A percentile compares a stretch with the other conserved stretches of the same genome.
Evolutionary conservation across 2,888 invertebrate genomes (phyloP).

Genomic region (Thera obeliscata): DNA sequence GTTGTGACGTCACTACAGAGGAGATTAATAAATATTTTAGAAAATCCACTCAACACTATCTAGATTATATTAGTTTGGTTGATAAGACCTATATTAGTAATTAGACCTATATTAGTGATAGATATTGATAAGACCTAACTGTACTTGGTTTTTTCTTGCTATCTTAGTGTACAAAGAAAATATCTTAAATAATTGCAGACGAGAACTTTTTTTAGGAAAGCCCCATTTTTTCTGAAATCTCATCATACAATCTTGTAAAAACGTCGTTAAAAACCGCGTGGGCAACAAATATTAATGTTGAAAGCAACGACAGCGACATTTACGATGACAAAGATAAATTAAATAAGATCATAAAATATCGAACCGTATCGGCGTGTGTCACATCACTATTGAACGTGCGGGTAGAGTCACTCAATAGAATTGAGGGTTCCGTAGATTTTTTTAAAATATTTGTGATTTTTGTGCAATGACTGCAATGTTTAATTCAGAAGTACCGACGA

Average conservation of each 20-base stretch:
- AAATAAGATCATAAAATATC: slow-evolving; percentile 74
- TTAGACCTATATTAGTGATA: too few relatives aligned
- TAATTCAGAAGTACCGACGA: too few relatives aligned
- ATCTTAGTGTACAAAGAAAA: too few relatives aligned
- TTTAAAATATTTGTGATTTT: too few relatives aligned
- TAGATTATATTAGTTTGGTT: too few relatives aligned
- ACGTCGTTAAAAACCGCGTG: slow-evolving; percentile 73
- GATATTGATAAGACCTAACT: too few relatives aligned
- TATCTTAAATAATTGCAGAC: background rate
- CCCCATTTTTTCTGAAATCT: slow-evolving; percentile 22
- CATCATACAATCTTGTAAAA: slow-evolving; percentile 66
- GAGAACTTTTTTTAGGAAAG: background rate
- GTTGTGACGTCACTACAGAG: too few relatives aligned
- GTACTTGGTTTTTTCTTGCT: too few relatives aligned
- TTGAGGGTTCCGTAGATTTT: slow-evolving; percentile 34
- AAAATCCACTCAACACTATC: too few relatives aligned
- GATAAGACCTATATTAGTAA: too few relatives aligned
- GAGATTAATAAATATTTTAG: too few relatives aligned
- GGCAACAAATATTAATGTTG: slow-evolving; percentile 72
- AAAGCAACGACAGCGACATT: slow-evolving; percentile 68
- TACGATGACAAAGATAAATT: slow-evolving; percentile 79
- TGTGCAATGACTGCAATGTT: too few relatives aligned
- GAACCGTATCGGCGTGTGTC: slow-evolving; percentile 74
- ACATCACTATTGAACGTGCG: slow-evolving; percentile 61
- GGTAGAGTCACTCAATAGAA: slow-evolving; percentile 13